Evolutionary conservation across 2,797 vertebrate genomes (phyloP), one percentile per base, ranked within the genome.

Genomic region (Lepilemur septentrionalis): DNA sequence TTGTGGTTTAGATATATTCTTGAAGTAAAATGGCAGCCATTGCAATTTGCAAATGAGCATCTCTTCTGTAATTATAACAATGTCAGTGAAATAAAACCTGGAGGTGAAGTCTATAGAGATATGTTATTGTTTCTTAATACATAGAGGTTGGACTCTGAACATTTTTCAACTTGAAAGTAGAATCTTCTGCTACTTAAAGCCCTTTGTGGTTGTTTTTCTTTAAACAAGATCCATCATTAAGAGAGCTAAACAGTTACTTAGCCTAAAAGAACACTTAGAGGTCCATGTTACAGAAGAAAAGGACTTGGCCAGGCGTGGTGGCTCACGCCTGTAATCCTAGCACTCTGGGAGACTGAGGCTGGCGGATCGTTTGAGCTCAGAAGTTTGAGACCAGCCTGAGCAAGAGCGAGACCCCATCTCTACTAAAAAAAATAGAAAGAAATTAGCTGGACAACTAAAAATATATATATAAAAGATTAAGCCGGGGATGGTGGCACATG

Each of bases 21-120:
- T 93, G 70, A 95, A 94, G 81, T 91, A 86, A 97, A 97, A 79
- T 94, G 86, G 90, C 76, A 97, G 91, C 57, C 82, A 41, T 83
- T 92, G 70, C 55, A 91, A 83, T 91, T 79, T 95, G 35, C 83
- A 96, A 38, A 73, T 75, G 25, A 55, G 43, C 46, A 82, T 89
- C 70, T 95, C 43, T 94, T 87, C 35, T 86, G 43, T 92, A 57
- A 93, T 88, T 88, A 79, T 70, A 92, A 59, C 72, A 69, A 95
- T 65, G 43, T 92, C 73, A 90, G 50, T 96, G 96, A 95, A 93
- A 79, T 82, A 88, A 97, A 93, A 91, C 61, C 69, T 90, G 79
- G 55, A 86, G 78, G 55, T 90, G 41, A 97, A 87, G 22, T 95
- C 52, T 90, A 59, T 52, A 96, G 83, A 95, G 43, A 38, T 78